phyloP scores from a whole-genome alignment of 2,113 vertebrate genomes.

The Pseudois nayaur region DNA sequence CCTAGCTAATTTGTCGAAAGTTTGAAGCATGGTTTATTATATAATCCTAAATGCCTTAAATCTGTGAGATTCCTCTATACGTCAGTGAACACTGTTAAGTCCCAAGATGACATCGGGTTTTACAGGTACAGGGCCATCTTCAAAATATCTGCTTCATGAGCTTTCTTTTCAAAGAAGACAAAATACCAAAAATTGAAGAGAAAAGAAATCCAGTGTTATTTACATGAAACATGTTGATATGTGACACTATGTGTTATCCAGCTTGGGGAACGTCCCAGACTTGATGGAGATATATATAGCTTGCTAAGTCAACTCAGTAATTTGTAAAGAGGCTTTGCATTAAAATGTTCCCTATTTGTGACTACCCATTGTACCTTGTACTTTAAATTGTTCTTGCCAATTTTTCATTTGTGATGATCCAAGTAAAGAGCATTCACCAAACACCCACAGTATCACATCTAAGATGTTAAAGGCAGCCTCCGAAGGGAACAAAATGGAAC shows the following conservation, averaged over 20 bases:
- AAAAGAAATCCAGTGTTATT: background rate
- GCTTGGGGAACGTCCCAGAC: background rate
- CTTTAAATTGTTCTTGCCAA: background rate
- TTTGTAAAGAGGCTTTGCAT: background rate
- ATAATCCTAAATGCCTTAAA: background rate
- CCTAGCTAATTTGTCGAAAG: background rate
- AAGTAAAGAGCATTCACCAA: background rate
- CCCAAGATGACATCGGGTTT: background rate
- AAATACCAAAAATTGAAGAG: background rate
- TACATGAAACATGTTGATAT: background rate
- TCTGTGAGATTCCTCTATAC: background rate
- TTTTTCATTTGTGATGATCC: constrained; percentile 36
- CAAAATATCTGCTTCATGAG: background rate
- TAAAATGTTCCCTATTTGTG: constrained; percentile 16
- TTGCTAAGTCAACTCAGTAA: background rate
- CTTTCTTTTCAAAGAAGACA: background rate
- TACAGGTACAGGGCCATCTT: background rate
- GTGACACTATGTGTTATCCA: background rate
- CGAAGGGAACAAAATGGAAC: background rate
- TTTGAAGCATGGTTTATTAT: background rate
- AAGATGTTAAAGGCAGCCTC: background rate
- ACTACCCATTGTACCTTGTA: background rate
- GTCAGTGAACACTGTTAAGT: background rate
- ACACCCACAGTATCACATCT: background rate
- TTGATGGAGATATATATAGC: background rate